Percentiles rank a stretch among this genome's conserved stretches.
phyloP scores from a whole-genome alignment of 1,140 invertebrate species.

The Eurytemora carolleeae region DNA sequence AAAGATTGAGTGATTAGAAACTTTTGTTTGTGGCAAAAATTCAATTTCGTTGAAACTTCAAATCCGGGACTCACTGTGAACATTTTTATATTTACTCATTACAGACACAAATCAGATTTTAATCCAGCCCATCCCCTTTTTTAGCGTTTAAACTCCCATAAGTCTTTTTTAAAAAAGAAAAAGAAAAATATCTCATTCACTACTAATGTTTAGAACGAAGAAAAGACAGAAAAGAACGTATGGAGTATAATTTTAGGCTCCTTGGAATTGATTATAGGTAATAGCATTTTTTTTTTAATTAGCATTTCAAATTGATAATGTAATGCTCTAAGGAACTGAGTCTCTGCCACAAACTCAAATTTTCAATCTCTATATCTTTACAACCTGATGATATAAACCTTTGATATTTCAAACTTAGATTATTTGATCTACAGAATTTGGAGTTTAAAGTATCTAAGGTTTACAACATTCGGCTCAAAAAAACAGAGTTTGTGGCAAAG shows the following conservation, averaged over 20 bases:
- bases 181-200: neutral
- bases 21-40: too few relatives aligned
- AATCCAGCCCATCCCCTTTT: too few relatives aligned
- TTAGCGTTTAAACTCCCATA: too few relatives aligned
- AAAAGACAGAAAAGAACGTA: constrained; percentile 40
- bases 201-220: constrained; percentile 29
- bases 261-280: constrained; percentile 24
- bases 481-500: too few relatives aligned
- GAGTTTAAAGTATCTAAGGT: too few relatives aligned
- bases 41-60: neutral
- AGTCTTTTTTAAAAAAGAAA: too few relatives aligned
- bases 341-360: neutral
- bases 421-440: too few relatives aligned
- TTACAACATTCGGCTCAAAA: too few relatives aligned
- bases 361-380: neutral
- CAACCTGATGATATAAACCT: neutral
- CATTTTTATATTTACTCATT: neutral
- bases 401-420: neutral
- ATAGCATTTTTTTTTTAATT: neutral
- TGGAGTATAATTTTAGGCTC: constrained; percentile 40
- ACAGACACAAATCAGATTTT: neutral
- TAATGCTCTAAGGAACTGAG: too few relatives aligned
- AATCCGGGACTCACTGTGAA: neutral
- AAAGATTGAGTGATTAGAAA: too few relatives aligned
- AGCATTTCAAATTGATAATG: too few relatives aligned